Evolutionary conservation across 1,140 invertebrate species (phyloP), one percentile per base, ranked within the genome.

Genomic region (Formica selysi): DNA sequence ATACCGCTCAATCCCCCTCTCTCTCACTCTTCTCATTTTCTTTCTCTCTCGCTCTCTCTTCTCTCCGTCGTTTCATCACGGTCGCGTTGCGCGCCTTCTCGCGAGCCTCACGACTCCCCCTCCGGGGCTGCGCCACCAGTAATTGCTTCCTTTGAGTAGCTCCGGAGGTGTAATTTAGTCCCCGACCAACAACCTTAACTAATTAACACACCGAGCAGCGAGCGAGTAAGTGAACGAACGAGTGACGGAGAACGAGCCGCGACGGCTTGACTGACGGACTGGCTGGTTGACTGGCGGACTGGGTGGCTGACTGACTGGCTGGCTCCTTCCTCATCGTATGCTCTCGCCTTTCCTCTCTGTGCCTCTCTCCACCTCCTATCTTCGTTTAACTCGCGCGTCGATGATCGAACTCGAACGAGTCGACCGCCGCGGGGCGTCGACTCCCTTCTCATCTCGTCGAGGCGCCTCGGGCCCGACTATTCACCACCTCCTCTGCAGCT

Each of bases 141-240:
- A 95, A 95, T 95, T 95, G 94, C 94, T 95, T 95, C 94, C 94
- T 95, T 95, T 95, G 94, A 95, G 94, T 95, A 95, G 94, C 94
- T 95, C 91, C 92, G 93, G 93, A 95, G 94, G 94, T 95, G 94
- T 95, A 95, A 95, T 95, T 95, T 94, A 95, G 94, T 95, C 93
- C 92, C 94, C 94, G 91, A 95, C 94, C 94, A 95, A 94, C 94
- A 95, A 95, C 94, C 93, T 95, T 95, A 95, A 95, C 94, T 95
- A 95, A 95, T 95, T 95, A 95, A 95, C 94, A 95, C 94, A 95
- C 93, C 93, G 92, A 94, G 92, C 93, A 93, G 92, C 92, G 92
- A 93, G 92, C 87, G 93, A 93, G 91, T 91, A 92, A 94, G 90
- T 84, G 93, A 93, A 85, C 89, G 91, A 93, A 92, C 91, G 91